Evolutionary conservation across 2,797 vertebrate genomes (phyloP), one percentile per base, ranked within the genome.

Genomic region (Parotocinclus haroldoi): DNA sequence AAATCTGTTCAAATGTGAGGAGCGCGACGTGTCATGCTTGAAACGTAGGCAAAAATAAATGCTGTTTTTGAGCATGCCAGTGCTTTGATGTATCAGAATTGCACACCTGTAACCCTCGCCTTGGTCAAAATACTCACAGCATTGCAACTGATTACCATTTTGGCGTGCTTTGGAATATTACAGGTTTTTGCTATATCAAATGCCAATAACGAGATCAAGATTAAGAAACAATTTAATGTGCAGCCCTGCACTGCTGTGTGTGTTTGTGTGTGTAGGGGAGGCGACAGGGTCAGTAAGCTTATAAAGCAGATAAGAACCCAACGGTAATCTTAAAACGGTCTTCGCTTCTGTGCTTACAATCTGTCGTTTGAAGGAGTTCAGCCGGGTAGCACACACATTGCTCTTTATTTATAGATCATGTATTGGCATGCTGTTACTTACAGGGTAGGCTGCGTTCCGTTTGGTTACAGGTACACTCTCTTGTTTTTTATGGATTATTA

Each of bases 301-400:
- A 73, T 79, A 74, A 77, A 72, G n/a, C 8, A 74, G 83, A 85
- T 85, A 88, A 85, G 68, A 70, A 63, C 0, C 8, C 48, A 74
- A 74, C 73, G 66, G 76, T 80, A 81, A 85, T 86, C 71, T 64
- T 72, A 80, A 84, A 85, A 81, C 2, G n/a, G 46, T 71, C 75
- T 55, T 27, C 5, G 2, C 27, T 27, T 74, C 78, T 46, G 51
- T 56, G 74, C 67, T 81, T 77, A 77, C 83, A 87, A 85, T 79
- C 83, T 89, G 85, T 79, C 71, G 52, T 67, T 66, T 70, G 65
- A 59, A 61, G 77, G 77, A 76, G 79, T 81, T 79, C 59, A 39
- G 73, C 74, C 73, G 57, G 56, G 36, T 45, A 38, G 17, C 12
- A 7, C 61, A 63, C 48, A 27, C 27, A 17, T 38, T 27, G 38